Base-by-base conservation (phyloP, 1,140 invertebrate genomes). In the Pissodes strobi region DNA sequence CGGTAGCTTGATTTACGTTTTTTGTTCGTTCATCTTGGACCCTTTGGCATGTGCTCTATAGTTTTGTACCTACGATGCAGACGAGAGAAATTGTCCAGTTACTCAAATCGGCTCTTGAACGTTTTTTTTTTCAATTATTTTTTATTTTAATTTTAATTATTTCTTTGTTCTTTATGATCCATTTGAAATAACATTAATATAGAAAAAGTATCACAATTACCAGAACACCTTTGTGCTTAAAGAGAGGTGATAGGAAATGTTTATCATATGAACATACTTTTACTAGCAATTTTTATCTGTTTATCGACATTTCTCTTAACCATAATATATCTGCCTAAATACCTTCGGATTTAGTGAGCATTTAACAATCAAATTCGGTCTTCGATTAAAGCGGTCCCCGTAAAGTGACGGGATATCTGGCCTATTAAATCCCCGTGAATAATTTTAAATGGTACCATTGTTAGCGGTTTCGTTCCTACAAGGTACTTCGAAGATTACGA, bases 401-500 rank as follows among this genome's bases (percentile, higher is more conserved):
- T 63, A 63, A 45, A 51, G 51, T 52, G 49, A 43, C 49, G 60
- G n/a, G 60, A 63, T 63, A 53, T 63, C 39, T 43, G 60, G 49
- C 60, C 60, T 46, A 63, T 63, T 63, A 63, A 63, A 55, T 63
- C 60, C 55, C 60, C 60, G 51, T 63, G 38, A 46, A 53, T 63
- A 63, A 63, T 63, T 63, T 45, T 63, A 63, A 63, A 63, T 63
- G 51, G 60, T 53, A 55, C 60, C 23, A 63, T 63, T 63, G 60
- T 63, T 55, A 19, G 51, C 51, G 22, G 58, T 51, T 61, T 51
- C 58, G 34, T 51, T 61, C 1, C 46, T 61, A 61, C 58, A 49
- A 61, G 58, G 58, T 61, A 61, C 58, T 61, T 55, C 49, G 60
- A 23, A 63, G 60, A 63, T 63, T 63, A 63, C 17, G n/a, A 10